Conservation (phyloP, 37 sponge, comb jelly and placozoan genomes). For the Diacarnus erythraeanus region DNA sequence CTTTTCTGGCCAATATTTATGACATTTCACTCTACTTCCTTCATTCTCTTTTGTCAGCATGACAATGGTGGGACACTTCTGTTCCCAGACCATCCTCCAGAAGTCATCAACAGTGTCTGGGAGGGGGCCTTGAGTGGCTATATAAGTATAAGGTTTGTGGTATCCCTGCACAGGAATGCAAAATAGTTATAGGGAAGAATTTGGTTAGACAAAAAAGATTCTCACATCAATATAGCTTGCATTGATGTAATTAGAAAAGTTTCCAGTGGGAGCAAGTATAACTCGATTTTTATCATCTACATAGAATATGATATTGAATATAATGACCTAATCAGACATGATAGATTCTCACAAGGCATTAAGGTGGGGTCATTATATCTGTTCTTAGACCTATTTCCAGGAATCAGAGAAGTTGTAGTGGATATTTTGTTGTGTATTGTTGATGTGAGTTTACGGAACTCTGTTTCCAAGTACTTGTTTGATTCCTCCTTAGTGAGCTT, state of each 20-base stretch:
- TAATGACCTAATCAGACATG: neutral
- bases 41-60: conserved; percentile 88
- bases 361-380: conserved; percentile 45
- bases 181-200: neutral
- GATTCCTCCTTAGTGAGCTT: conserved; percentile 35
- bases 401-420: neutral
- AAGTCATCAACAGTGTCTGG: conserved; percentile 88
- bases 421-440: conserved; percentile 15
- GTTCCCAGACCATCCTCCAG: conserved; percentile 95
- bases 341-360: conserved; percentile 57
- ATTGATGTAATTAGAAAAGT: conserved; percentile 95
- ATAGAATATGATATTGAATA: neutral
- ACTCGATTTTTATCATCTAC: conserved; percentile 62
- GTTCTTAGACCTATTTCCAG: conserved; percentile 68
- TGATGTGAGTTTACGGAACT: conserved; percentile 42
- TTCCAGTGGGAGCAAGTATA: conserved; percentile 44
- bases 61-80: conserved; percentile 82
- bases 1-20: conserved; percentile 90
- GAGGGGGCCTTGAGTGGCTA: conserved; percentile 95
- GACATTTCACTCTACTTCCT: conserved; percentile 68
- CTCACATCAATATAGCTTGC: conserved; percentile 88
- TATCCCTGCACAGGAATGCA: conserved; percentile 51
- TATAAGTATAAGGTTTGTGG: conserved; percentile 70
- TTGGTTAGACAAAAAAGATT: neutral
- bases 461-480: conserved; percentile 38